Evolutionary conservation across 2,888 invertebrate genomes (phyloP), one percentile per base, ranked within the genome.

Genomic region (Drosophila austrosaltans): DNA sequence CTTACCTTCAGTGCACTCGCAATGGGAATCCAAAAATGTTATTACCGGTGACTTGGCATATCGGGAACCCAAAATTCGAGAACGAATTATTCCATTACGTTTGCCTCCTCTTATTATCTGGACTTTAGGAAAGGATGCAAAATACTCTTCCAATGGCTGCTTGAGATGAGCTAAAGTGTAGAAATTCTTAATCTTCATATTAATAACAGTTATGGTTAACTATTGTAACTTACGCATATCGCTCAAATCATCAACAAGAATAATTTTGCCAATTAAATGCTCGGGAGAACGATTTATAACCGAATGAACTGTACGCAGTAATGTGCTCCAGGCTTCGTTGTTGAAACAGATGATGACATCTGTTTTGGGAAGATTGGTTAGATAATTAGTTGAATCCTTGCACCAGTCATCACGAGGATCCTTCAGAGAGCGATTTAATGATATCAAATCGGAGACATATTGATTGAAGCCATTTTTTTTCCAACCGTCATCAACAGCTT

Each of bases 301-400:
- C 5, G 98, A 98, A 93, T 99, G 98, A 1, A 99, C 98, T 0
- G 99, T 99, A 63, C 99, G 94, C 67, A 99, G 93, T 32, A 99
- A 94, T n/a, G 99, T 98, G 0, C 98, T 98, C 99, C 99, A 99
- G 0, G 99, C 99, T 93, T 99, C 99, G 93, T 99, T 99, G 94
- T 99, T 99, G 93, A 98, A 98, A 92, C 98, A 98, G 89, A 98
- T 96, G 74, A 98, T 96, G 25, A 98, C 98, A 57, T 98, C 96
- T 0, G 98, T 98, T 66, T 95, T 94, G 0, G 98, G 98, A 63
- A 98, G 94, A 78, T 96, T 94, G 62, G 94, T 93, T 69, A 93
- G 89, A 91, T 96, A 96, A 56, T 95, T 94, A 10, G 94, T 95
- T 0, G 96, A 94, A 77, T 95, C 94, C 92, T 96, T 97, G 91